Evolutionary conservation across 2,888 invertebrate species (phyloP), one percentile per base, ranked within the genome.

Genomic region (Piscicola geometra): DNA sequence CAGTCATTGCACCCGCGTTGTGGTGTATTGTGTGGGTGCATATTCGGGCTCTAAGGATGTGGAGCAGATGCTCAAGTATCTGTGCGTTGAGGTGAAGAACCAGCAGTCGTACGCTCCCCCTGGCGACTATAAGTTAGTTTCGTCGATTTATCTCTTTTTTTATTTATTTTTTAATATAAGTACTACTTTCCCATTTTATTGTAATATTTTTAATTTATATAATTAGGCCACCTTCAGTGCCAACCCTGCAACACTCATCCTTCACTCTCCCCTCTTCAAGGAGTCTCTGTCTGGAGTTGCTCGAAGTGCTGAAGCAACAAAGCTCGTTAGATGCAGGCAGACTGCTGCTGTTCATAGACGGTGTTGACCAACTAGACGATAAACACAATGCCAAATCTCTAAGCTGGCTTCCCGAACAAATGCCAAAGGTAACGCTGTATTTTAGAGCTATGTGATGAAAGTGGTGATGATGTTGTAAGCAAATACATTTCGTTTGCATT

Each of bases 1-100:
- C n/a, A 25, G 21, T 18, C 60, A 56, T 21, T 3, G 52, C 25
- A 28, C 36, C 18, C n/a, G 52, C 18, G 81, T 83, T 12, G 73
- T 85, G 36, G 79, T 82, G 18, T 84, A 85, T 78, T 81, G 83
- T 52, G 81, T 83, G n/a, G 85, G 84, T 3, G 83, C 83, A 3
- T 82, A 83, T 2, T n/a, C n/a, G n/a, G 60, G 60, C n/a, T 56
- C 60, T 5, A 5, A 5, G 3, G 60, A 81, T 77, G 81, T 84
- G n/a, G 77, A 81, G 41, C 80, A 82, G 0, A 81, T 83, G 1
- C 79, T 85, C 66, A 76, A 81, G 25, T 78, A 83, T 66, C 81
- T 85, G 28, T 82, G 82, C 72, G 80, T 81, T 35, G 82, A 84
- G 75, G 75, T 85, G 15, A 3, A 15, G 60, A 5, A 56, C 5